Evolutionary conservation across 2,797 vertebrate genomes (phyloP), one percentile per base, ranked within the genome.

Genomic region (Oreortyx pictus): DNA sequence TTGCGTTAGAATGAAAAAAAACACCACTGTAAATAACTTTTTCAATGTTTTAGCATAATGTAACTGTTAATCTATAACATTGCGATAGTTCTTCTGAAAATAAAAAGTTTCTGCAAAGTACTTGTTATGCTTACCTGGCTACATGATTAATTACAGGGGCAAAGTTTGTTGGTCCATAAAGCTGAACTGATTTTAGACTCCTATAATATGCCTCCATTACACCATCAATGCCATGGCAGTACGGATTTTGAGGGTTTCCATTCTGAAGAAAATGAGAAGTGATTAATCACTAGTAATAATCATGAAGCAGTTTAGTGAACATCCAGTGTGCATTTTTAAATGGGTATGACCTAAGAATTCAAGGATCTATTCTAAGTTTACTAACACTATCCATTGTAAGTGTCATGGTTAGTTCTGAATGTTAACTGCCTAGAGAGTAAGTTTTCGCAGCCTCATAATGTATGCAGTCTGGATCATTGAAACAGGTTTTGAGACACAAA

Each of bases 131-230:
- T 97, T 97, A 98, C 98, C 98, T 98, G 95, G 99, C 99, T 89
- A 99, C 99, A 7, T 99, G 99, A 97, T 99, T 99, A 96, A 99
- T 98, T 83, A 99, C 98, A 19, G 99, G 99, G 59, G 99, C 99
- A 96, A 99, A 99, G 97, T 99, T 99, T 75, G 99, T 99, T 76
- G 99, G 99, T 71, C 99, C 99, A n/a, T 99, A 99, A 43, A 99
- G 98, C 88, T 99, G 99, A 24, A 99, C 99, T 25, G 98, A 99
- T 96, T 99, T 99, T 81, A 99, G 98, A 94, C 99, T 99, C 97
- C 98, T 98, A 82, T 99, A 99, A 90, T 99, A 99, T 3, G 99
- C 98, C 79, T 99, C 99, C 99, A 99, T 99, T 62, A 99, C 99
- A 6, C 99, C 99, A 5, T 99, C 99, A 25, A 99, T 99, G 65